These are phyloP conservation scores for Acyrthosiphon pisum DNA, from an alignment of 1,140 invertebrate genomes.

Conservation along the genomic window DNA sequence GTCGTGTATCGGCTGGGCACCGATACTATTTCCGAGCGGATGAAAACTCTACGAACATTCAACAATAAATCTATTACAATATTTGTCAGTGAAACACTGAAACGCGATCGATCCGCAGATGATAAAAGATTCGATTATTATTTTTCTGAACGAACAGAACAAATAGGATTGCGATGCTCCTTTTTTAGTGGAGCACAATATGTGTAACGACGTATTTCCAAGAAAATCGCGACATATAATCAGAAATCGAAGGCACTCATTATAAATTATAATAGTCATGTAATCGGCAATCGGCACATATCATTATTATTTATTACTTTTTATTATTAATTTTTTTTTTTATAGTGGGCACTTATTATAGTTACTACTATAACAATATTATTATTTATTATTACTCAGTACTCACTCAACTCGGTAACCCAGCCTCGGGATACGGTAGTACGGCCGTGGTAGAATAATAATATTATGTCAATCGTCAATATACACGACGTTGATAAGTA, in stretches of 20 bases:
- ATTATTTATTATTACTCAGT: background rate
- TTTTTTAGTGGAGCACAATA: background rate
- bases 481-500: background rate
- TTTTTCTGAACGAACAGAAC: background rate
- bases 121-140: background rate
- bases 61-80: background rate
- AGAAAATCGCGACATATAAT: background rate
- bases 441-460: background rate
- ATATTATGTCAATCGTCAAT: background rate
- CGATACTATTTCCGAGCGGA: background rate
- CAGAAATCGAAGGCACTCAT: background rate
- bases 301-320: conserved; percentile 12
- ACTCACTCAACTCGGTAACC: background rate
- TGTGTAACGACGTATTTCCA: background rate
- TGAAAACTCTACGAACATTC: background rate
- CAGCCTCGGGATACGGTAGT: background rate
- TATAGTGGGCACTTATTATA: background rate
- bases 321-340: too few relatives aligned
- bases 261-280: conserved; percentile 19
- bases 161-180: background rate
- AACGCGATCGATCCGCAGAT: background rate
- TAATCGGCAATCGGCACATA: background rate
- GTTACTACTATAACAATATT: background rate
- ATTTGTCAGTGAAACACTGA: background rate
- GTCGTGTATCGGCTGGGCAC: background rate